Percentiles rank a stretch among this genome's conserved stretches.
Conservation (phyloP, 2,113 vertebrate genomes). For the Calidris pugnax region DNA sequence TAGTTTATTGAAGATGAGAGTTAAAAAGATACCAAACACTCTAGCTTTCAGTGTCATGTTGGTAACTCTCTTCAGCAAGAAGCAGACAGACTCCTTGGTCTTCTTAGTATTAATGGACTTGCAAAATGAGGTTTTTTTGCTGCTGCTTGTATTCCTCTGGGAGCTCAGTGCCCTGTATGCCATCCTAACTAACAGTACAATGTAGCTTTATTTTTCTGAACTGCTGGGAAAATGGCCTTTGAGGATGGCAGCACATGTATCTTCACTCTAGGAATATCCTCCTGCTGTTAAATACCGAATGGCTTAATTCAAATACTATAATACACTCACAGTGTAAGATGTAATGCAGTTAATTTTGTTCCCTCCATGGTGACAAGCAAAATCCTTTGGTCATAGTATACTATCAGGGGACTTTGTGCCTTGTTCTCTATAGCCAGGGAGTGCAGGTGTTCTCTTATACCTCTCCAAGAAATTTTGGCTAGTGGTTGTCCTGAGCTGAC, state of each 20-base stretch:
- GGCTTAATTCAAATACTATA: background rate
- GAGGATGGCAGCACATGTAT: background rate
- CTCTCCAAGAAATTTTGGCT: background rate
- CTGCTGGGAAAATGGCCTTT: background rate
- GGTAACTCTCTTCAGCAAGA: background rate
- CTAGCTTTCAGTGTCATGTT: background rate
- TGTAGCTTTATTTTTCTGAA: background rate
- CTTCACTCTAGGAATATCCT: background rate
- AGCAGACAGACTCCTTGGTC: background rate
- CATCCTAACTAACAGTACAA: background rate
- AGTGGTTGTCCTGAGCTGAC: background rate
- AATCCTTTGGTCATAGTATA: background rate
- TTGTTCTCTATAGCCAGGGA: background rate
- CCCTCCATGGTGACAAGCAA: background rate
- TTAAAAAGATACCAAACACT: background rate
- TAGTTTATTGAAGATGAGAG: background rate
- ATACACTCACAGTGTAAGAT: background rate
- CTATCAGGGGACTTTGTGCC: background rate
- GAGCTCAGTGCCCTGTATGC: background rate
- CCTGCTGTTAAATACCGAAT: background rate
- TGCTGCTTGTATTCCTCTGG: background rate
- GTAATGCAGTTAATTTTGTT: background rate
- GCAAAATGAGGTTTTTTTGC: background rate
- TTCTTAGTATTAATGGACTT: background rate
- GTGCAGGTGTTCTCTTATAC: background rate